phyloP scores from a whole-genome alignment of 1,140 invertebrate genomes.

The Atopsyche davidsoni region DNA sequence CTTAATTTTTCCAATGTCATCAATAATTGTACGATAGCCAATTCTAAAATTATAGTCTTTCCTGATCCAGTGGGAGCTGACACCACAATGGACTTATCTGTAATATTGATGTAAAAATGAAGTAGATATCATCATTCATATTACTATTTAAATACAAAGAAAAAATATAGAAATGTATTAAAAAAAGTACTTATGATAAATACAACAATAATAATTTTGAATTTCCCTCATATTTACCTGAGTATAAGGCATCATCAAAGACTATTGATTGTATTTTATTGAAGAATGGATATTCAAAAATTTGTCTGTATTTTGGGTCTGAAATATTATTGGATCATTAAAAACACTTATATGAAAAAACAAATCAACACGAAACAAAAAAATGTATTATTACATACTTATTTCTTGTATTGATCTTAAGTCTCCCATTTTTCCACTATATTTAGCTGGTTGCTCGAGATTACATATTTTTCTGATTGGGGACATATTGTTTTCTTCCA shows the following conservation, averaged over 20 bases:
- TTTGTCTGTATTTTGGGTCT: conserved; percentile 47
- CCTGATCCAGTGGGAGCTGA: conserved; percentile 76
- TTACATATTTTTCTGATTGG: conserved; percentile 1
- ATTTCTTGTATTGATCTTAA: conserved; percentile 43
- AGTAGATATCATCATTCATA: conserved; percentile 2
- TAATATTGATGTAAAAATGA: conserved; percentile 32
- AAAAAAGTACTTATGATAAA: not conserved
- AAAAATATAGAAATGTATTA: conserved; percentile 7
- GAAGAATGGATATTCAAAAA: conserved; percentile 63
- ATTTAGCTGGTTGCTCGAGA: conserved; percentile 32
- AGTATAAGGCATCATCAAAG: conserved; percentile 58
- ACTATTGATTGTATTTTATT: conserved; percentile 66
- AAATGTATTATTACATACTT: conserved; percentile 28
- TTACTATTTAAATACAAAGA: conserved; percentile 8
- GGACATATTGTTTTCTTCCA: conserved; percentile 10
- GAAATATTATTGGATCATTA: conserved; percentile 18
- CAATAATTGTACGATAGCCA: conserved; percentile 65
- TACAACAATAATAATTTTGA: no score
- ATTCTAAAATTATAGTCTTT: conserved; percentile 77
- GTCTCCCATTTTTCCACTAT: conserved; percentile 35
- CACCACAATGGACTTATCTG: conserved; percentile 66
- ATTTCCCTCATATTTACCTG: conserved; percentile 47
- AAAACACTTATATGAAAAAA: not conserved
- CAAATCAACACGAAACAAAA: not conserved
- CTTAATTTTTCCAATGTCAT: conserved; percentile 44